Base-by-base conservation (phyloP, 2,888 invertebrate genomes). In the Eudasyphora cyanicolor region DNA sequence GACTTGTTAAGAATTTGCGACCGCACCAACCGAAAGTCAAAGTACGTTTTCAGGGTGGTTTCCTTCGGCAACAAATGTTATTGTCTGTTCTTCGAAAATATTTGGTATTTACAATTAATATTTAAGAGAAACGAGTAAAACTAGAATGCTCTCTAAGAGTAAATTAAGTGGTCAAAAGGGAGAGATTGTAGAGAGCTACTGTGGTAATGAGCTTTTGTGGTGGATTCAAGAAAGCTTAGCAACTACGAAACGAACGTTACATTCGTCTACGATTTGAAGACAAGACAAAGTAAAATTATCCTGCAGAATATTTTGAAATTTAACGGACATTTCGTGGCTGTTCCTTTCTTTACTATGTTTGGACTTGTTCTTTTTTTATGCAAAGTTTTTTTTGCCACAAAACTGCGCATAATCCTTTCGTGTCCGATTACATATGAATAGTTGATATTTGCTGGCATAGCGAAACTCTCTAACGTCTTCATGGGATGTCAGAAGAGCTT, bases 21-120 rank as follows among this genome's bases (percentile, higher is more conserved):
- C 91, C 91, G 89, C 88, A 89, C 88, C 89, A 90, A 89, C 89
- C 91, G 91, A 92, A 87, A 88, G 90, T 88, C 88, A 87, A 88
- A 91, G 88, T 89, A 88, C 89, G 89, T 90, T 91, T 91, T 84
- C 74, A 64, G 88, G 87, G 90, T 91, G 91, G 91, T 88, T 89
- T 86, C 89, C 87, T 88, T 87, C 86, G 82, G 49, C 77, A 85
- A 74, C 76, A 80, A 84, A 75, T 82, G 74, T 82, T 81, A 73
- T 79, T 82, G 82, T 76, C 74, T 74, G 73, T 80, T 79, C n/a
- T 85, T 77, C 85, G 81, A 81, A 82, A 79, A 42, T 69, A 32
- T 27, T 60, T 57, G 29, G 32, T 69, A 49, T 67, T 62, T 71
- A 12, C 49, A 27, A 49, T 62, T 70, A 64, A 38, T 24, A 57